Evolutionary conservation across 2,797 vertebrate genomes (phyloP).

Genomic region (Macroramphosus scolopax): DNA sequence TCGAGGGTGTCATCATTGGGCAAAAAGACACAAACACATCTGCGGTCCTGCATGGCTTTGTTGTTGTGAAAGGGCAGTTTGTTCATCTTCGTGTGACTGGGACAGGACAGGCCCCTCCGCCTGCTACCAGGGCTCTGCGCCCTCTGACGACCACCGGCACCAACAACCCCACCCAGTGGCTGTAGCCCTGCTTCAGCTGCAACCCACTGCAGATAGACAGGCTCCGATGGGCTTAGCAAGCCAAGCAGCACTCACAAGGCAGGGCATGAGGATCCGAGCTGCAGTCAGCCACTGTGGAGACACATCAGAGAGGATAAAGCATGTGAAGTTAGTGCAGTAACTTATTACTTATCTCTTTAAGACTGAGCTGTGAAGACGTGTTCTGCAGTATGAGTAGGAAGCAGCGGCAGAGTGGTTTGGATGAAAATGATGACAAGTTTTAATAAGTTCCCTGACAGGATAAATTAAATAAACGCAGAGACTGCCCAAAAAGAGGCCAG

Average conservation of each 20-base stretch:
- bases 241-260: conserved; percentile 37
- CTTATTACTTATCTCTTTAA: background rate
- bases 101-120: conserved; percentile 60
- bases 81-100: conserved; percentile 87
- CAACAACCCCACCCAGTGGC: conserved; percentile 7
- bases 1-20: conserved; percentile 96
- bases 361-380: too few relatives aligned
- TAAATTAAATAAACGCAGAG: conserved; percentile 1
- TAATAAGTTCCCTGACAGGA: background rate
- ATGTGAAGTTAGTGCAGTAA: conserved; percentile 3
- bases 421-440: background rate
- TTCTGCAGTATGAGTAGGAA: background rate
- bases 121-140: conserved; percentile 59
- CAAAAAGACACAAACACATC: conserved; percentile 97
- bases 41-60: conserved; percentile 98
- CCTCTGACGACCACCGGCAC: conserved; percentile 40
- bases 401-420: background rate
- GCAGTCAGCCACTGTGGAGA: conserved; percentile 51
- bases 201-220: conserved; percentile 38
- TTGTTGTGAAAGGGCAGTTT: conserved; percentile 97
- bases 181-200: conserved; percentile 56
- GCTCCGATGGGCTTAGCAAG: conserved; percentile 45
- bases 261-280: conserved; percentile 52
- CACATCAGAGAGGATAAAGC: conserved; percentile 10
- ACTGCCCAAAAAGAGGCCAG: background rate